A percentile compares a stretch with the other conserved stretches of the same genome.
Conservation (phyloP, 2,888 invertebrate genomes). For the Mesopsocus fuscifrons region DNA sequence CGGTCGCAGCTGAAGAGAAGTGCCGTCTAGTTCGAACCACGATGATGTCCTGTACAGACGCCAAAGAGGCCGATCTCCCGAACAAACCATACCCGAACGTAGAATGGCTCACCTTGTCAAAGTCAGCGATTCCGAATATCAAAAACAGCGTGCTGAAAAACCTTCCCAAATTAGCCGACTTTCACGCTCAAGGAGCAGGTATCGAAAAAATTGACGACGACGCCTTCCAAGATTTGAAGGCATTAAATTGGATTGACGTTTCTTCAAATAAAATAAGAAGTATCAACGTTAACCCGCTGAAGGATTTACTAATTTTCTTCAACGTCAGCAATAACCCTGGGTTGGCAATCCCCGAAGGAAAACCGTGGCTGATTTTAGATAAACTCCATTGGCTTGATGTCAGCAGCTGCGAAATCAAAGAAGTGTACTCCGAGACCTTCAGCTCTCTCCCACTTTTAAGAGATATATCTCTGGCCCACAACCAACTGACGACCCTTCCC, state of each 20-base stretch:
- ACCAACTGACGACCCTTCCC: neutral
- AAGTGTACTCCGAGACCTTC: neutral
- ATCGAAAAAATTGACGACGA: conserved; percentile 3
- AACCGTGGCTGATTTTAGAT: neutral
- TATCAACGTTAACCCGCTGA: neutral
- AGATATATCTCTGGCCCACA: neutral
- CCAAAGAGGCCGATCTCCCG: conserved; percentile 2
- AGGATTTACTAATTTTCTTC: neutral
- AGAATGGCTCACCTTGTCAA: neutral
- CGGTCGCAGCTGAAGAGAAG: no score
- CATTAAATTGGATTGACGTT: neutral
- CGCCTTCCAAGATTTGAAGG: neutral
- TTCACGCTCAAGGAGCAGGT: neutral
- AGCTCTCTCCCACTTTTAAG: neutral
- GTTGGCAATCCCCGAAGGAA: neutral
- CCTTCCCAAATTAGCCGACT: neutral
- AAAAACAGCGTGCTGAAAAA: neutral
- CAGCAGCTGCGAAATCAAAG: neutral
- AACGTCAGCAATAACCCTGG: conserved; percentile 1
- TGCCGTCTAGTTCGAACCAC: neutral
- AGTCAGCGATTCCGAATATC: neutral
- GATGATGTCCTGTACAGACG: conserved; percentile 1
- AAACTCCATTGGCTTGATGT: conserved; percentile 3
- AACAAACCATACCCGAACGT: neutral
- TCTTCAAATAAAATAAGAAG: neutral